These are phyloP conservation scores for Entosphenus tridentatus DNA, from an alignment of 2,113 vertebrate species.

Conservation along the genomic window DNA sequence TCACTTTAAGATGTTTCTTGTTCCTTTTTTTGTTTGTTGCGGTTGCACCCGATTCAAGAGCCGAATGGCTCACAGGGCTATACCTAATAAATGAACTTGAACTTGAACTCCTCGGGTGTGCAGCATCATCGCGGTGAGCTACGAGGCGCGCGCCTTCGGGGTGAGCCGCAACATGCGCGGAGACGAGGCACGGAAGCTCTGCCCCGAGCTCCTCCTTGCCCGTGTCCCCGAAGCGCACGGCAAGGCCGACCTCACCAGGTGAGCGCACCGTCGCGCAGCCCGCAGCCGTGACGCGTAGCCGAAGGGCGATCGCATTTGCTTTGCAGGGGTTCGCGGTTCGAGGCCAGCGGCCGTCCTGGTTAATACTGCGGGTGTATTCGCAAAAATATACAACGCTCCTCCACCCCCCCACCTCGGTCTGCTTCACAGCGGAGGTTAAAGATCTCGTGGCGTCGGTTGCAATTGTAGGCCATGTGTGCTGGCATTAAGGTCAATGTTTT, in stretches of 20 bases:
- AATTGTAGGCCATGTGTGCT: too few species aligned
- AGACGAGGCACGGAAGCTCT: constrained; percentile 58
- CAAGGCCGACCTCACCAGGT: constrained; percentile 68
- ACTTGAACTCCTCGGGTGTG: constrained; percentile 6
- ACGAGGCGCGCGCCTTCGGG: constrained; percentile 69
- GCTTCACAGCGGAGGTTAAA: too few species aligned
- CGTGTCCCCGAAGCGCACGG: constrained; percentile 58
- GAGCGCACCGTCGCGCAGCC: constrained; percentile 14
- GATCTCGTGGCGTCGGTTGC: too few species aligned
- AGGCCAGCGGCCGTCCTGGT: too few species aligned
- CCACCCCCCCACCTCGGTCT: background rate
- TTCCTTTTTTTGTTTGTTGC: too few species aligned
- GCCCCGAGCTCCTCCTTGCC: constrained; percentile 48
- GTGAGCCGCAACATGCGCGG: constrained; percentile 73
- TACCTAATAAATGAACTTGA: too few species aligned
- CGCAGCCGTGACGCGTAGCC: background rate
- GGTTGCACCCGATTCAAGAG: too few species aligned
- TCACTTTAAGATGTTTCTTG: background rate
- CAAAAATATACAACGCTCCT: too few species aligned
- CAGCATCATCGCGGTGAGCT: constrained; percentile 84
- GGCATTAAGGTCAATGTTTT: too few species aligned
- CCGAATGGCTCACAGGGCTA: too few species aligned
- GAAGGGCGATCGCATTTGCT: background rate
- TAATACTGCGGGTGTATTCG: too few species aligned
- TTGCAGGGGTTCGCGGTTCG: background rate